Evolutionary conservation across 2,113 vertebrate species (phyloP).

Genomic region (Halcyon senegalensis): DNA sequence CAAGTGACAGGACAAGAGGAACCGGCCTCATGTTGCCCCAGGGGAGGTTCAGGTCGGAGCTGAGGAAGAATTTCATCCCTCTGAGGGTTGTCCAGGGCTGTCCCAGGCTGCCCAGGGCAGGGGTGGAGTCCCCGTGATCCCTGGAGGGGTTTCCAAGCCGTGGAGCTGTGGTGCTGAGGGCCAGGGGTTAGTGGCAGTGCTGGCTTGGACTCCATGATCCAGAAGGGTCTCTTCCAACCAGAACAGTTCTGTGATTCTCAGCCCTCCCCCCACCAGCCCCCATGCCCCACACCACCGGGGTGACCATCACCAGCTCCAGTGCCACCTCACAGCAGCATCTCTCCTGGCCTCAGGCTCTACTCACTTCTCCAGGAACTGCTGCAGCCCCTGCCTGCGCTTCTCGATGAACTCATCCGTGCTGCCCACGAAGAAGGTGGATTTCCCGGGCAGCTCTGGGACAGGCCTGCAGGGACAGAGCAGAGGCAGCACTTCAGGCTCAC

Average conservation of each 20-base stretch:
- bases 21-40: too few relatives aligned
- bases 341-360: not conserved
- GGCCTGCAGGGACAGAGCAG: slow-evolving; percentile 74
- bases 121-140: too few relatives aligned
- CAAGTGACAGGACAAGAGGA: too few relatives aligned
- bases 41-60: too few relatives aligned
- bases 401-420: slow-evolving; percentile 91
- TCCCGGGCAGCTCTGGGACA: slow-evolving; percentile 91
- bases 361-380: slow-evolving; percentile 91
- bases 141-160: not conserved
- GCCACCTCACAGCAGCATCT: not conserved
- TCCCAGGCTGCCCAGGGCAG: too few relatives aligned
- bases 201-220: too few relatives aligned
- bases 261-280: too few relatives aligned
- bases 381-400: slow-evolving; percentile 87
- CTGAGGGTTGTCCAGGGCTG: too few relatives aligned
- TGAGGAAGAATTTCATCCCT: too few relatives aligned
- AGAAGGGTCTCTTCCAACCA: not conserved
- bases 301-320: not conserved
- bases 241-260: not conserved
- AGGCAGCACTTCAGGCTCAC: not conserved
- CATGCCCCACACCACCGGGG: not conserved
- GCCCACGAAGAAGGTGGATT: slow-evolving; percentile 84
- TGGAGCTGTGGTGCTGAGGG: not conserved
- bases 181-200: not conserved